These are phyloP conservation scores for Rugalucina vietnamica DNA, from an alignment of 2,888 invertebrate genomes.

Conservation along the genomic window DNA sequence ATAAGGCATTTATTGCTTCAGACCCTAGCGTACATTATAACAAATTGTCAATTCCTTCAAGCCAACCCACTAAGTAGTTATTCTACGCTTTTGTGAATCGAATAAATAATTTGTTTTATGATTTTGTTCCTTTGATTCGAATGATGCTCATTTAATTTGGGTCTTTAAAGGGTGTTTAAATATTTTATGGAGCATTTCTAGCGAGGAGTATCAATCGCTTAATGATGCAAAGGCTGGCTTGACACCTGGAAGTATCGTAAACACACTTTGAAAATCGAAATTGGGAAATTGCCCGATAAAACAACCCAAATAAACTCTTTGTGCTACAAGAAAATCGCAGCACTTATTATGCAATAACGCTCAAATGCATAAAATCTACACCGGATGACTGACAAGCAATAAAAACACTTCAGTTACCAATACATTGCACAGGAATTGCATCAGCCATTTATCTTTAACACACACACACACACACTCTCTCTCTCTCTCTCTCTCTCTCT, in stretches of 20 bases:
- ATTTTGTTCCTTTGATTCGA: constrained; percentile 8
- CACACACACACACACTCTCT: no score
- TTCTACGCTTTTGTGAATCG: background rate
- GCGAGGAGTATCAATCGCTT: background rate
- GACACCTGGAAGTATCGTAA: constrained; percentile 7
- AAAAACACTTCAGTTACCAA: background rate
- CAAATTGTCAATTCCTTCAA: constrained; percentile 29
- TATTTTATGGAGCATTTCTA: background rate
- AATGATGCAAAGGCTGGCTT: background rate
- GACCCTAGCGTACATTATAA: background rate
- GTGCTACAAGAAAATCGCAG: background rate
- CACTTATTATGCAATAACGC: constrained; percentile 2
- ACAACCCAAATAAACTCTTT: background rate
- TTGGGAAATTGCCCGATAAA: constrained; percentile 2
- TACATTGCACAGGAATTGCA: background rate
- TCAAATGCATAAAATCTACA: background rate
- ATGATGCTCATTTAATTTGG: constrained; percentile 11
- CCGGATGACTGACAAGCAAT: background rate
- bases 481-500: no score
- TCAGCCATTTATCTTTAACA: no score
- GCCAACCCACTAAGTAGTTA: background rate
- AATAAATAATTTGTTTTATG: constrained; percentile 7
- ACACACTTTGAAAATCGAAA: background rate
- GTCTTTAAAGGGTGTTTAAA: constrained; percentile 10
- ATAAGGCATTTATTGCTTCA: constrained; percentile 52